Conservation (phyloP, 2,888 invertebrate genomes). For the Chaitophorus viminalis region DNA sequence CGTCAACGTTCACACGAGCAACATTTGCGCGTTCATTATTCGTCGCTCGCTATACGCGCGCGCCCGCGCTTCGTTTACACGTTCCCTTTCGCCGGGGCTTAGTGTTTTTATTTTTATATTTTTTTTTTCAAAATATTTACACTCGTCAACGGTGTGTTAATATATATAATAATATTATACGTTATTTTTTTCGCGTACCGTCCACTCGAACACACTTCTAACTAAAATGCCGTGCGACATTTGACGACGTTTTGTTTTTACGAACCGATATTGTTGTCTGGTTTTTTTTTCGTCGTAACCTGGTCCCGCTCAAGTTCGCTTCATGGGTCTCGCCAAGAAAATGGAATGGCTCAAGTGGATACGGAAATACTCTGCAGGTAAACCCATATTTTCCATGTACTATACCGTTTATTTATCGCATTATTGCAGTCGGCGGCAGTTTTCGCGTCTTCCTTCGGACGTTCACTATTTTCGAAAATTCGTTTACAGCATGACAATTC, state of each 20-base stretch:
- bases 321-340: slow-evolving; percentile 43
- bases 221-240: neutral
- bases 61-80: neutral
- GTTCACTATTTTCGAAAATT: neutral
- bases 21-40: neutral
- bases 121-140: too few species aligned
- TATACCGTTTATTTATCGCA: neutral
- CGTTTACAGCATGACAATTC: neutral
- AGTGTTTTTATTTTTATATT: neutral
- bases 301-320: neutral
- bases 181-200: neutral
- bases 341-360: slow-evolving; percentile 58
- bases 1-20: slow-evolving; percentile 23
- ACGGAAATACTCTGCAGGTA: slow-evolving; percentile 58
- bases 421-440: neutral
- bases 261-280: neutral
- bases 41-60: neutral
- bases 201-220: neutral
- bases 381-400: neutral
- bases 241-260: neutral
- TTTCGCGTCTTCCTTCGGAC: too few species aligned
- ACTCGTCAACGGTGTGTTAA: neutral
- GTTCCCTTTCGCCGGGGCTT: neutral
- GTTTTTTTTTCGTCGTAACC: neutral
- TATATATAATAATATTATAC: too few species aligned